Evolutionary conservation across 2,888 invertebrate genomes (phyloP), one percentile per base, ranked within the genome.

Genomic region (Drosophila sordidula): DNA sequence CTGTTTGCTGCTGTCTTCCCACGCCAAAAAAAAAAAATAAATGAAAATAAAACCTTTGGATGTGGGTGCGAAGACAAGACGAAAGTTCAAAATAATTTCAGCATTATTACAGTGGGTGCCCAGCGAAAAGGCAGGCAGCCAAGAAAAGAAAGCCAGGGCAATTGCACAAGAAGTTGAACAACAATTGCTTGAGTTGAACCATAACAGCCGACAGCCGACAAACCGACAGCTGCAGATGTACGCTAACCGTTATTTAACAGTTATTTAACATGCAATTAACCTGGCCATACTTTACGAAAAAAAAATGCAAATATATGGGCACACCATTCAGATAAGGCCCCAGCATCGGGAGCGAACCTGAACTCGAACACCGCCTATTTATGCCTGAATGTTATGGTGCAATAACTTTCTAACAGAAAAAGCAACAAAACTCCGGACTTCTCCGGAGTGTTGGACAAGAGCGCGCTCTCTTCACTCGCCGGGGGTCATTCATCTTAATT

Each of bases 251-350:
- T 79, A 76, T 71, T 85, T 84, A 89, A 89, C 85, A 79, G 89
- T 89, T 89, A 87, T 76, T 87, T 85, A 85, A 87, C 80, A 78
- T 85, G 86, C 76, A 87, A 87, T 89, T 87, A 89, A 86, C 87
- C 76, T 61, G 51, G 50, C 57, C 66, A 70, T 61, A 85, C 72
- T 61, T 34, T 29, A 29, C 29, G 6, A 69, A 61, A 55, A 70
- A 50, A 64, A 86, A 61, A 74, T 78, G 75, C 76, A 76, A 76
- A 74, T 78, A 78, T 73, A 76, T 77, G 68, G 67, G 55, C 68
- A 58, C 42, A 67, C 57, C 67, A 49, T 75, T 78, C 55, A 65
- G 50, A 47, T 72, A 72, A 71, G 39, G 32, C 49, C 29, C 26
- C 55, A 46, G 36, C 72, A 56, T 57, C 51, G 39, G 42, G n/a